phyloP scores from a whole-genome alignment of 2,888 invertebrate species.

The Nebria brevicollis region DNA sequence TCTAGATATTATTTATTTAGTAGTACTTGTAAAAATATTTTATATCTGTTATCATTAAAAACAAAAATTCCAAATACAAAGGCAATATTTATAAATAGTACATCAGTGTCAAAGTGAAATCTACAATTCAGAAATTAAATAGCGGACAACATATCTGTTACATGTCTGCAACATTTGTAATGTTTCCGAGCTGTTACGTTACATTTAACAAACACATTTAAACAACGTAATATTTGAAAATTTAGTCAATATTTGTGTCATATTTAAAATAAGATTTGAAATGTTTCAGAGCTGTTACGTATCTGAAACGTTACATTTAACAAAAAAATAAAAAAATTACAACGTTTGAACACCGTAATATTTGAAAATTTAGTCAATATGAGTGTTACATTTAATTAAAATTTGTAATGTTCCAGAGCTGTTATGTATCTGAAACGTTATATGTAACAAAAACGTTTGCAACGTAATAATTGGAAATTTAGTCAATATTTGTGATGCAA shows the following conservation, averaged over 20 bases:
- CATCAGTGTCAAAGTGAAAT: conserved; percentile 1
- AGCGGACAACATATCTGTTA: not conserved
- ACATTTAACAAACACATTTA: not conserved
- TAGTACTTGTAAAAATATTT: not conserved
- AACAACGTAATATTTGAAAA: too few species aligned
- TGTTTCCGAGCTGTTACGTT: not conserved
- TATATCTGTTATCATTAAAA: not conserved
- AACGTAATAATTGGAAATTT: too few species aligned
- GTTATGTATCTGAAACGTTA: not conserved
- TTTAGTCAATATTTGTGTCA: too few species aligned
- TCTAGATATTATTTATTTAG: not conserved
- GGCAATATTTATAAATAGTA: not conserved
- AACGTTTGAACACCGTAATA: too few species aligned
- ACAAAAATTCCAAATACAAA: not conserved
- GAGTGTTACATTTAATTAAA: too few species aligned
- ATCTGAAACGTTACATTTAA: not conserved
- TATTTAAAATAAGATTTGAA: not conserved
- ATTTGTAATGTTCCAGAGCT: not conserved
- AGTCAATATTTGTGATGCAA: too few species aligned
- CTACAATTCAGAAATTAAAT: not conserved
- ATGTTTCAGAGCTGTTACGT: not conserved
- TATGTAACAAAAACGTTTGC: not conserved
- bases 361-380: too few species aligned
- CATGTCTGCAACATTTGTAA: not conserved
- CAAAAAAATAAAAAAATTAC: too few species aligned